Conservation (phyloP, 2,888 invertebrate species). For the Leptothorax acervorum region DNA sequence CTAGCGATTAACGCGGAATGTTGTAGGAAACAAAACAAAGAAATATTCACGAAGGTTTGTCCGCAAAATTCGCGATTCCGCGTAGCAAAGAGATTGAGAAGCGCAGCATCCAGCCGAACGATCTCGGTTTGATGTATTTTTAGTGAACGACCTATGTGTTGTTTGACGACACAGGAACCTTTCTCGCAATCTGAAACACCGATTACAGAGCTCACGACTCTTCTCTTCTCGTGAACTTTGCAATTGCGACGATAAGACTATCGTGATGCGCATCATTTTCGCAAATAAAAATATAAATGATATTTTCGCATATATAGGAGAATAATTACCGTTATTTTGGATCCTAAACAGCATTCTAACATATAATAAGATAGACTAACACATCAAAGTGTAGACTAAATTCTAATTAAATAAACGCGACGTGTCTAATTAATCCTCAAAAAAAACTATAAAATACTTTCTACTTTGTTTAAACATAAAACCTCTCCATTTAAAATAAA, state of each 20-base stretch:
- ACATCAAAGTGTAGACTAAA: not conserved
- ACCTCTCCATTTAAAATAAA: not conserved
- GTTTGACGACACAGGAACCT: not conserved
- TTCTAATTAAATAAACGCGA: slow-evolving; percentile 11
- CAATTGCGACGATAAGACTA: not conserved
- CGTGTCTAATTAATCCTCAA: not conserved
- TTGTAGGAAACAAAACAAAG: not conserved
- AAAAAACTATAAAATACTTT: not conserved
- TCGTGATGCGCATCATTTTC: not conserved
- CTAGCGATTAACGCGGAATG: not conserved
- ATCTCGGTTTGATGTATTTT: slow-evolving; percentile 60
- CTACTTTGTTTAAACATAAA: not conserved
- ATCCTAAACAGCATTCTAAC: not conserved
- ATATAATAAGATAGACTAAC: not conserved
- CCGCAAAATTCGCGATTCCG: slow-evolving; percentile 30
- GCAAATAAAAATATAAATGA: not conserved
- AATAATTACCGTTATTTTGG: not conserved
- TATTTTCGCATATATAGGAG: not conserved
- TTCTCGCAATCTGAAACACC: slow-evolving; percentile 2
- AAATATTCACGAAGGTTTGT: not conserved
- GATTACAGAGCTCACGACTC: not conserved
- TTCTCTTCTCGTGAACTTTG: not conserved
- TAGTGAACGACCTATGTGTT: slow-evolving; percentile 31
- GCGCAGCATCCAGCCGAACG: not conserved
- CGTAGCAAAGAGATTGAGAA: not conserved